Percentiles rank a stretch among this genome's conserved stretches.
Evolutionary conservation across 2,888 invertebrate genomes (phyloP).

Genomic region (Papilio protenor): DNA sequence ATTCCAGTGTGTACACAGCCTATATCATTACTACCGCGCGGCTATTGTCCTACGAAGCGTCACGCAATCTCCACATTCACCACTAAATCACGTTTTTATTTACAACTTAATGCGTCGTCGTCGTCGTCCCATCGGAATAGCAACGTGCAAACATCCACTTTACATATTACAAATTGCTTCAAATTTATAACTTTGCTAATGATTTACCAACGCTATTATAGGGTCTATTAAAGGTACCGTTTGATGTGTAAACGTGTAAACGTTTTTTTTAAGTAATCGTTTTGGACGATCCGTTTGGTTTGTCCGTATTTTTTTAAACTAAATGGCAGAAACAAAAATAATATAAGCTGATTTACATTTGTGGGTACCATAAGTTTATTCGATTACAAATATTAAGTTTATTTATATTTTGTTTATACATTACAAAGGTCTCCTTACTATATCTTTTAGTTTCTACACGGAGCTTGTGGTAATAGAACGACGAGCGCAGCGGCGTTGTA

Average conservation of each 20-base stretch:
- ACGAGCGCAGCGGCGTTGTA: background rate
- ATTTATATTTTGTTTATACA: too few species aligned
- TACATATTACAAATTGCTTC: constrained; percentile 35
- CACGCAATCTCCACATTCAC: constrained; percentile 41
- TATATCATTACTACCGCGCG: constrained; percentile 34
- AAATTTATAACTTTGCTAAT: constrained; percentile 42
- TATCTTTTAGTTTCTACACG: background rate
- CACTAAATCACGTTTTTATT: constrained; percentile 43
- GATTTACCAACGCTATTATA: constrained; percentile 31
- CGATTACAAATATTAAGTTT: too few species aligned
- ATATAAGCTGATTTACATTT: background rate
- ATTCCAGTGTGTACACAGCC: constrained; percentile 29
- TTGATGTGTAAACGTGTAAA: background rate
- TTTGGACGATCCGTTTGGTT: background rate
- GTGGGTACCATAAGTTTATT: background rate
- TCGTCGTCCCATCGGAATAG: constrained; percentile 34
- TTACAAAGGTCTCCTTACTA: background rate
- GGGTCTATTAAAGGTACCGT: constrained; percentile 4
- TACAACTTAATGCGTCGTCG: constrained; percentile 40
- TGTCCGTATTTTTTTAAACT: background rate
- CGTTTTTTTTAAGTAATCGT: background rate
- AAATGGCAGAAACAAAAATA: background rate
- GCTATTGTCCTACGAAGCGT: constrained; percentile 33
- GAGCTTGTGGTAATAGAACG: background rate
- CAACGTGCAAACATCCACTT: constrained; percentile 43